These are phyloP conservation scores for Hyposoter dolosus DNA, from an alignment of 2,888 invertebrate species.

Conservation along the genomic window DNA sequence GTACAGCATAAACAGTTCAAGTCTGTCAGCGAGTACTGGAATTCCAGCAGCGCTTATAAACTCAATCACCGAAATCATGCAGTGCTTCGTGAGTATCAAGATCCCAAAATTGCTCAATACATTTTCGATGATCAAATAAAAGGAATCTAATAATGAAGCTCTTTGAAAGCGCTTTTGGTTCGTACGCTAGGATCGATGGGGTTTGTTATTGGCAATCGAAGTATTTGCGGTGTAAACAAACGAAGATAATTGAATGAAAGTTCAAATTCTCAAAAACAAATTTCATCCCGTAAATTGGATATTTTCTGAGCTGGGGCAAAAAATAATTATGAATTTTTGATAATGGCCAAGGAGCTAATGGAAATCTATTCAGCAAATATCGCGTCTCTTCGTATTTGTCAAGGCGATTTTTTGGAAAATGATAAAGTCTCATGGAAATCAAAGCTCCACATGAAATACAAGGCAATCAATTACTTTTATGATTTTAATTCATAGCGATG, in stretches of 20 bases:
- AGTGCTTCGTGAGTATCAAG: slow-evolving; percentile 75
- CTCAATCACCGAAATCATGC: slow-evolving; percentile 75
- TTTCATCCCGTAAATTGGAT: neutral
- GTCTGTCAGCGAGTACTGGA: slow-evolving; percentile 82
- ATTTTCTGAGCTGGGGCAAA: neutral
- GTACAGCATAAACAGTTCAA: slow-evolving; percentile 79
- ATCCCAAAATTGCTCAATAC: neutral
- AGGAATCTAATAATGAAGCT: neutral
- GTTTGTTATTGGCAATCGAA: neutral
- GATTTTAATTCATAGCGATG: slow-evolving; percentile 8
- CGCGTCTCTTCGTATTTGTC: neutral
- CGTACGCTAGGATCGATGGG: too few species aligned
- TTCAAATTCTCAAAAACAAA: neutral
- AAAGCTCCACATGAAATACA: neutral
- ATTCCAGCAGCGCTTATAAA: slow-evolving; percentile 79
- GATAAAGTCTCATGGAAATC: neutral
- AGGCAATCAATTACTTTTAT: neutral
- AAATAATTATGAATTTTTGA: too few species aligned
- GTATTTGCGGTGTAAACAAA: neutral
- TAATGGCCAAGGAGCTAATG: neutral
- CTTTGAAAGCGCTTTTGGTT: neutral
- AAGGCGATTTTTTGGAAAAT: neutral
- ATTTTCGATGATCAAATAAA: neutral
- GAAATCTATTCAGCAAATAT: neutral
- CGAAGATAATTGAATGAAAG: neutral